Evolutionary conservation across 2,797 vertebrate species (phyloP).

Genomic region (Sebastiscus tertius): DNA sequence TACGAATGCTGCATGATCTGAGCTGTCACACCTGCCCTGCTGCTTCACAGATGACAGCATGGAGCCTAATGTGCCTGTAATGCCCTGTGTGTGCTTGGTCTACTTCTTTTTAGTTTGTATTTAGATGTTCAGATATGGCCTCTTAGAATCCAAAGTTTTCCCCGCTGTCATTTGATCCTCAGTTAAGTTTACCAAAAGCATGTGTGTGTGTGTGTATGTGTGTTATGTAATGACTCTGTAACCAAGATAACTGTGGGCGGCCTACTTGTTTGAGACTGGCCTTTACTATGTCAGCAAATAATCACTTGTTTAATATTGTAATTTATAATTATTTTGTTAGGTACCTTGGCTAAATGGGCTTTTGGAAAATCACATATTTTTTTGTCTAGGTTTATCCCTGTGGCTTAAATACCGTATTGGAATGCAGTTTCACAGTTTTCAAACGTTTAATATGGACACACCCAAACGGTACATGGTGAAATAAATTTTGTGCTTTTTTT

Average conservation of each 20-base stretch:
- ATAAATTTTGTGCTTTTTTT: not conserved
- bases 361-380: not conserved
- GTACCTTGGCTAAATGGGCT: not conserved
- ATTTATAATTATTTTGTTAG: not conserved
- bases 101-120: conserved; percentile 10
- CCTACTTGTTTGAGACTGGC: not conserved
- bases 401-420: not conserved
- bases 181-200: not conserved
- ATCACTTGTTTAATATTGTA: not conserved
- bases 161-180: conserved; percentile 29
- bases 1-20: not conserved
- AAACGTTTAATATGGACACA: not conserved
- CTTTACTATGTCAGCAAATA: not conserved
- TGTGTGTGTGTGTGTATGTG: not conserved
- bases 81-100: not conserved
- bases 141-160: conserved; percentile 8
- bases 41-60: conserved; percentile 44
- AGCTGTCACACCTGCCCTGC: conserved; percentile 37
- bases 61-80: conserved; percentile 1
- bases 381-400: not conserved
- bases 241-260: not conserved
- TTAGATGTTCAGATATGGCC: conserved; percentile 1
- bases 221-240: conserved; percentile 27
- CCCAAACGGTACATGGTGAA: not conserved
- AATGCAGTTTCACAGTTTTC: not conserved